phyloP scores from a whole-genome alignment of 2,888 invertebrate species.

The Papilio gigon region DNA sequence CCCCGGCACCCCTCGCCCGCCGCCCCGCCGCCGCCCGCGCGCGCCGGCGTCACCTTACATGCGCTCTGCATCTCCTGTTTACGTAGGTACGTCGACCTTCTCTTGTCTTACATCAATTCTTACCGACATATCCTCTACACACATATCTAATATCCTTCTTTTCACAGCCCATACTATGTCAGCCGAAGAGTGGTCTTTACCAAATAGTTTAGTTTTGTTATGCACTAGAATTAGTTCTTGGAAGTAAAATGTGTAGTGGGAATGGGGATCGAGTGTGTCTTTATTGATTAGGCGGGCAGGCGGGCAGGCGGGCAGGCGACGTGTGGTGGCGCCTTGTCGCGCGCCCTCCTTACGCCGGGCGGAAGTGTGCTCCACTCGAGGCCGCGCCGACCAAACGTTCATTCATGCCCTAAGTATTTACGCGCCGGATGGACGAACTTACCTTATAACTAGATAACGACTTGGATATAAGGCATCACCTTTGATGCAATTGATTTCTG shows the following conservation, averaged over 20 bases:
- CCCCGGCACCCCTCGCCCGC: slow-evolving; percentile 26
- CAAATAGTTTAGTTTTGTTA: not conserved
- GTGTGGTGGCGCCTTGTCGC: slow-evolving; percentile 59
- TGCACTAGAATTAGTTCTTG: not conserved
- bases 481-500: not conserved
- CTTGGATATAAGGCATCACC: slow-evolving; percentile 1
- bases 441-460: slow-evolving; percentile 56
- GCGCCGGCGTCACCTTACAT: slow-evolving; percentile 26
- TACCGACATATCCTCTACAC: no score
- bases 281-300: slow-evolving; percentile 30
- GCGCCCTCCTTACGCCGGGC: slow-evolving; percentile 74
- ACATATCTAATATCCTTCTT: no score
- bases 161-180: no score
- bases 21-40: slow-evolving; percentile 40
- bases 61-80: not conserved
- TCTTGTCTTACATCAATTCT: not conserved
- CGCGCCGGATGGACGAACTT: slow-evolving; percentile 56
- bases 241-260: not conserved
- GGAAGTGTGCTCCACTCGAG: slow-evolving; percentile 72
- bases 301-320: slow-evolving; percentile 25
- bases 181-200: not conserved
- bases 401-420: slow-evolving; percentile 77
- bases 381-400: slow-evolving; percentile 62
- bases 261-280: slow-evolving; percentile 2
- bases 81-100: no score